These are phyloP conservation scores for Macrocentrus cingulum DNA, from an alignment of 1,140 invertebrate species.

Conservation along the genomic window DNA sequence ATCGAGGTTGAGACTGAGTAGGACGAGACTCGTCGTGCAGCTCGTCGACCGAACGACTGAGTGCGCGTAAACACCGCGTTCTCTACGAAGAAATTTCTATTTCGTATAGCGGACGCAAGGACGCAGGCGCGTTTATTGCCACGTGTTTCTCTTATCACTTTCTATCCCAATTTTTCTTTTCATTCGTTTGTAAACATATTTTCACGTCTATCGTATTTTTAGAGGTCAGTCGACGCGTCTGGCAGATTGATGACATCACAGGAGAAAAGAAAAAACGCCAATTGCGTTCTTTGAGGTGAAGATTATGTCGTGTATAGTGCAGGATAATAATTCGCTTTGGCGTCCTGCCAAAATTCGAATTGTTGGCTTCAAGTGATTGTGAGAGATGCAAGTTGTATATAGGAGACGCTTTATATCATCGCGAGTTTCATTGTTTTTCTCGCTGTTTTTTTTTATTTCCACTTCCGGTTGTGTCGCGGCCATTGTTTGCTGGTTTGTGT, in stretches of 20 bases:
- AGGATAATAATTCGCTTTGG: slow-evolving; percentile 12
- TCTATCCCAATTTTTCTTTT: too few species aligned
- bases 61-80: slow-evolving; percentile 30
- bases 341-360: neutral
- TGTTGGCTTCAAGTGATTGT: slow-evolving; percentile 19
- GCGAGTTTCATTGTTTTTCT: too few species aligned
- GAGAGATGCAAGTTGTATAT: slow-evolving; percentile 14
- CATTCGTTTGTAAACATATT: too few species aligned
- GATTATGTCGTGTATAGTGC: too few species aligned
- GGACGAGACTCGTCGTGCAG: slow-evolving; percentile 13
- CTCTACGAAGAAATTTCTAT: slow-evolving; percentile 31
- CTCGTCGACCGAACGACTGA: slow-evolving; percentile 32
- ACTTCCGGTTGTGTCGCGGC: too few species aligned
- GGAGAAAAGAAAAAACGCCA: neutral
- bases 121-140: slow-evolving; percentile 47
- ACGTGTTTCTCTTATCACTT: slow-evolving; percentile 44
- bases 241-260: too few species aligned
- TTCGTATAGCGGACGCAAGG: slow-evolving; percentile 27
- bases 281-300: too few species aligned
- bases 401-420: neutral
- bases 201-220: too few species aligned
- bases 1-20: neutral
- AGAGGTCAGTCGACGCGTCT: too few species aligned
- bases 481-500: too few species aligned
- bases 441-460: too few species aligned